Evolutionary conservation across 2,888 invertebrate genomes (phyloP).

Genomic region (Phyllotreta striolata): DNA sequence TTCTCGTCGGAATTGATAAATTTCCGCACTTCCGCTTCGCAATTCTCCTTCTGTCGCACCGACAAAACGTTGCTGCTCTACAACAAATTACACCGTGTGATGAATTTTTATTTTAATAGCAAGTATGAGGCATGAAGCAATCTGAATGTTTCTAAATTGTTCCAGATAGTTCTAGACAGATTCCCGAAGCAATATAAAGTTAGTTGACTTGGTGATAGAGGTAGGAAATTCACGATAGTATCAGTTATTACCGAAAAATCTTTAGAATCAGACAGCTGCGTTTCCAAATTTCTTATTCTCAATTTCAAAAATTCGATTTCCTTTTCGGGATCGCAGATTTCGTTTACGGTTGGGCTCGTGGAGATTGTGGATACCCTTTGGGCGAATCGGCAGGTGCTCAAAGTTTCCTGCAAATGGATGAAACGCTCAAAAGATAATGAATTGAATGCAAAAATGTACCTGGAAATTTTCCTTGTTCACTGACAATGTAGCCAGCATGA

Average conservation of each 20-base stretch:
- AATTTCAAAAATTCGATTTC: conserved; percentile 60
- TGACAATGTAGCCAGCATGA: conserved; percentile 62
- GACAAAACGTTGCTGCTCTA: conserved; percentile 24
- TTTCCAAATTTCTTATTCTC: conserved; percentile 58
- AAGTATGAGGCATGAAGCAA: too few species aligned
- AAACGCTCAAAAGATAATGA: background rate
- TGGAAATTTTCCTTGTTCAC: conserved; percentile 24
- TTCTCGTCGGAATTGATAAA: conserved; percentile 41
- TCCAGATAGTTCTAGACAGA: too few species aligned
- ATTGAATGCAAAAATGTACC: background rate
- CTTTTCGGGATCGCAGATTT: conserved; percentile 58
- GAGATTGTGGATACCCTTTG: conserved; percentile 64
- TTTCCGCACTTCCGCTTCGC: conserved; percentile 44
- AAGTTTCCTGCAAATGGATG: conserved; percentile 60
- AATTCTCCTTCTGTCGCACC: conserved; percentile 39
- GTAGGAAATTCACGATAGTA: too few species aligned
- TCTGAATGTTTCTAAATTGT: too few species aligned
- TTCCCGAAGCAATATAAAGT: too few species aligned
- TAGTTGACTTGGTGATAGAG: too few species aligned
- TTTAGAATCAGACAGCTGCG: conserved; percentile 28
- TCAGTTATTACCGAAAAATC: conserved; percentile 25
- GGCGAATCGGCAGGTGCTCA: conserved; percentile 66
- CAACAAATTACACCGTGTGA: too few species aligned
- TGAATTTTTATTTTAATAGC: too few species aligned
- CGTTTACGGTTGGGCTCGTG: conserved; percentile 61